Percentiles rank a stretch among this genome's conserved stretches.
Conservation (phyloP, 2,113 vertebrate genomes). For the Echinops telfairi region DNA sequence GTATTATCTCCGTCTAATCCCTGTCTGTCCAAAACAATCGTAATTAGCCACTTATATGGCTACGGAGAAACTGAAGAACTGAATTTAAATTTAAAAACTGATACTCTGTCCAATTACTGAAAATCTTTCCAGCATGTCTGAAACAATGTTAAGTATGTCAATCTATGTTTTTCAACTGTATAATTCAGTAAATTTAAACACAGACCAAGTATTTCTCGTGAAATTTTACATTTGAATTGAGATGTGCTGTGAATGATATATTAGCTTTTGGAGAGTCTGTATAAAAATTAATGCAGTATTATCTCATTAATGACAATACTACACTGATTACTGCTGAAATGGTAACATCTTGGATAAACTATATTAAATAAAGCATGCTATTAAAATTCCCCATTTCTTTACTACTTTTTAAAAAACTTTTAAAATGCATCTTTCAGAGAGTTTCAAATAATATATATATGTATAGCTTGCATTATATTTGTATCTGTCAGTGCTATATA, state of each 20-base stretch:
- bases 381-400: conserved; percentile 32
- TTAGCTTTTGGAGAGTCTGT: conserved; percentile 1
- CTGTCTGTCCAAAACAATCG: background rate
- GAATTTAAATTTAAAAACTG: conserved; percentile 30
- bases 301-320: conserved; percentile 7
- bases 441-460: background rate
- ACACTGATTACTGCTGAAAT: conserved; percentile 30
- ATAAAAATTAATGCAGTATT: conserved; percentile 24
- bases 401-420: background rate
- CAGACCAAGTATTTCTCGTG: conserved; percentile 3
- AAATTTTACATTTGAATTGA: conserved; percentile 58
- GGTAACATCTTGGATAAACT: background rate
- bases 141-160: conserved; percentile 8
- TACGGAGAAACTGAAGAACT: background rate
- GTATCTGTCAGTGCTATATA: background rate
- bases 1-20: background rate
- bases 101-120: conserved; percentile 4
- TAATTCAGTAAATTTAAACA: conserved; percentile 46
- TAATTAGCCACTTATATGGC: background rate
- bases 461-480: background rate
- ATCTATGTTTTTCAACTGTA: conserved; percentile 3
- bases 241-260: background rate
- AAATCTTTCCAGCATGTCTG: conserved; percentile 46
- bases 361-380: conserved; percentile 16
- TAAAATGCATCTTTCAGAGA: background rate